Conservation (phyloP, 2,888 invertebrate species). For the Pegoplata infirma region DNA sequence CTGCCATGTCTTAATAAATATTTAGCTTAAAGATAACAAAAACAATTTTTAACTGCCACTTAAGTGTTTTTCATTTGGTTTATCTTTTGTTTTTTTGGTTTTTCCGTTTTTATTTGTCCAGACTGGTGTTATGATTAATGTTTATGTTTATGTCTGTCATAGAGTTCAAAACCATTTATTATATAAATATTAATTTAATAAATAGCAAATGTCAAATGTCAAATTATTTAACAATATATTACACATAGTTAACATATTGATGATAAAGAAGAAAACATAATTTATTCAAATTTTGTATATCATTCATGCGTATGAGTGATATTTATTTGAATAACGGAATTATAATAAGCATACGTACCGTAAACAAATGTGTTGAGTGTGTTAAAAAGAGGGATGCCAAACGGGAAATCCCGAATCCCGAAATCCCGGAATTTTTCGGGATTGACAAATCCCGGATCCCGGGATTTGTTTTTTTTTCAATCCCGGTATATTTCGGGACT, state of each 20-base stretch:
- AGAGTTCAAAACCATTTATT: not conserved
- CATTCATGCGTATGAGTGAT: conserved; percentile 41
- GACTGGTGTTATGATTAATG: not conserved
- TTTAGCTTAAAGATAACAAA: not conserved
- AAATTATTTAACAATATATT: not conserved
- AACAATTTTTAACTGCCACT: not conserved
- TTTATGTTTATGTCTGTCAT: not conserved
- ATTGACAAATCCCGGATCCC: too few relatives aligned
- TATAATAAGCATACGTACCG: not conserved
- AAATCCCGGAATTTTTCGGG: too few relatives aligned
- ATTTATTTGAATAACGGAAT: not conserved
- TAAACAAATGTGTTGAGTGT: too few relatives aligned
- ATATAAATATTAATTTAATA: not conserved
- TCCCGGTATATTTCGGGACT: too few relatives aligned
- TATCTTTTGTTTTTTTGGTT: not conserved
- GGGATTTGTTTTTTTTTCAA: too few relatives aligned
- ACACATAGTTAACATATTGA: too few relatives aligned
- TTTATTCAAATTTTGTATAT: conserved; percentile 25
- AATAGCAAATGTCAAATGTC: not conserved
- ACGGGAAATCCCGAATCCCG: too few relatives aligned
- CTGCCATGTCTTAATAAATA: conserved; percentile 39
- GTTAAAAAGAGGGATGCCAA: too few relatives aligned
- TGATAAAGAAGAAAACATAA: conserved; percentile 15
- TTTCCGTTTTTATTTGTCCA: too few relatives aligned
- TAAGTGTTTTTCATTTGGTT: not conserved